These are phyloP conservation scores for Eurosta solidaginis DNA, from an alignment of 1,140 invertebrate species.

Conservation along the genomic window DNA sequence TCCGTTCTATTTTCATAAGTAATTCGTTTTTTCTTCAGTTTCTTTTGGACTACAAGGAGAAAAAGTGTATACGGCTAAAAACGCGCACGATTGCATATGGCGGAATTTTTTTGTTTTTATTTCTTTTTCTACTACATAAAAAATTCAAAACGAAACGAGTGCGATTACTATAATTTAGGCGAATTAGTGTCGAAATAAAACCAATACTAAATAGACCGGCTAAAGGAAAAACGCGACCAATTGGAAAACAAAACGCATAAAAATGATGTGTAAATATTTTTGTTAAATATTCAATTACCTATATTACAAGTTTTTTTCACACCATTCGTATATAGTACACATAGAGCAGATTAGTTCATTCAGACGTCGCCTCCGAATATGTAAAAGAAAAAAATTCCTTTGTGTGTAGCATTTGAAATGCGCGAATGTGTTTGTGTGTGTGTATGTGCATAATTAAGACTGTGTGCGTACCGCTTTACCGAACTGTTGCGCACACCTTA, in stretches of 20 bases:
- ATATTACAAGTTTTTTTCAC: neutral
- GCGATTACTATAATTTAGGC: neutral
- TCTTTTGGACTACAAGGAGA: constrained; percentile 24
- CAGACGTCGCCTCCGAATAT: neutral
- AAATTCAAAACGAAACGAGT: constrained; percentile 24
- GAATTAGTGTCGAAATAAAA: constrained; percentile 9
- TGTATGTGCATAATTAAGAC: neutral
- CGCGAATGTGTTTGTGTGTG: neutral
- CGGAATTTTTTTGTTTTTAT: constrained; percentile 28
- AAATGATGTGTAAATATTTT: constrained; percentile 19
- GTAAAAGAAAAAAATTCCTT: constrained; percentile 15
- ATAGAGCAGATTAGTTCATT: neutral
- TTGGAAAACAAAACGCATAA: constrained; percentile 17
- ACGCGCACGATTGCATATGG: constrained; percentile 23
- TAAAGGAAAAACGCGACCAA: neutral
- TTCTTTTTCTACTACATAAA: constrained; percentile 22
- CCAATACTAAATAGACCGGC: neutral
- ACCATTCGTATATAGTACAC: neutral
- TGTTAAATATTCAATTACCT: neutral
- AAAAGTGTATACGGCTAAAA: constrained; percentile 11
- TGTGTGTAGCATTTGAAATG: neutral
- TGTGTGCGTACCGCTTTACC: constrained; percentile 15
- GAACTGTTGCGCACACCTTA: constrained; percentile 27
- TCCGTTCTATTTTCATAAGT: constrained; percentile 19
- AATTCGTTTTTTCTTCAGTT: neutral